phyloP scores from a whole-genome alignment of 2,888 invertebrate genomes.

The Mesodorylaimus sp. region DNA sequence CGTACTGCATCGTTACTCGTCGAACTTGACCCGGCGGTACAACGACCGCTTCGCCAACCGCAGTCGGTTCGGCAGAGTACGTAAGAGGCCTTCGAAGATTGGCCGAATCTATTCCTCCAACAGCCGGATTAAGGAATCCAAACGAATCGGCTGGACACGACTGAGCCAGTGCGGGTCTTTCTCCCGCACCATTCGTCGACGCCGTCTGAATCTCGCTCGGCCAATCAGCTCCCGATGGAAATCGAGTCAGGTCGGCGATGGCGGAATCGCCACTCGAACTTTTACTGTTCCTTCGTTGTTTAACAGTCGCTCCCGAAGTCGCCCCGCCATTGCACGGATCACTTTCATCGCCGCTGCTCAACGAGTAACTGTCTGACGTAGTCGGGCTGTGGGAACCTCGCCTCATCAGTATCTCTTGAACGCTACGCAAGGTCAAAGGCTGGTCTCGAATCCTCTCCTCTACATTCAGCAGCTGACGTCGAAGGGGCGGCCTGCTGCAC shows the following conservation, averaged over 20 bases:
- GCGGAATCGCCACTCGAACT: background rate
- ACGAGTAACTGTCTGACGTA: background rate
- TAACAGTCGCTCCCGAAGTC: background rate
- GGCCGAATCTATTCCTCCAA: no score
- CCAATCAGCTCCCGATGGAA: background rate
- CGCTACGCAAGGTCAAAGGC: background rate
- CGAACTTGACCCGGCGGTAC: background rate
- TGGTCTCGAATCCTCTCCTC: background rate
- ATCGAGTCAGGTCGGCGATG: conserved; percentile 1
- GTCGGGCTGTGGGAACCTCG: no score
- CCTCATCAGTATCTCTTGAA: conserved; percentile 1
- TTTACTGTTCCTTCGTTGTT: background rate
- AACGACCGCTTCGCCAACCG: background rate
- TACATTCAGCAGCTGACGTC: background rate
- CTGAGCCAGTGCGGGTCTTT: background rate
- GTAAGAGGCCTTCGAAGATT: background rate
- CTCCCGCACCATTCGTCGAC: background rate
- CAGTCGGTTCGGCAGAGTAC: background rate
- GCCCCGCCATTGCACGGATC: background rate
- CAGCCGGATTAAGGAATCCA: no score
- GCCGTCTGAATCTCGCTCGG: background rate
- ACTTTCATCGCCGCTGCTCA: background rate
- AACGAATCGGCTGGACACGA: background rate
- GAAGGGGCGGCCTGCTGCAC: background rate
- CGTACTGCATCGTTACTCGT: background rate